phyloP scores from a whole-genome alignment of 2,888 invertebrate species.

The Stegana nigrithorax region DNA sequence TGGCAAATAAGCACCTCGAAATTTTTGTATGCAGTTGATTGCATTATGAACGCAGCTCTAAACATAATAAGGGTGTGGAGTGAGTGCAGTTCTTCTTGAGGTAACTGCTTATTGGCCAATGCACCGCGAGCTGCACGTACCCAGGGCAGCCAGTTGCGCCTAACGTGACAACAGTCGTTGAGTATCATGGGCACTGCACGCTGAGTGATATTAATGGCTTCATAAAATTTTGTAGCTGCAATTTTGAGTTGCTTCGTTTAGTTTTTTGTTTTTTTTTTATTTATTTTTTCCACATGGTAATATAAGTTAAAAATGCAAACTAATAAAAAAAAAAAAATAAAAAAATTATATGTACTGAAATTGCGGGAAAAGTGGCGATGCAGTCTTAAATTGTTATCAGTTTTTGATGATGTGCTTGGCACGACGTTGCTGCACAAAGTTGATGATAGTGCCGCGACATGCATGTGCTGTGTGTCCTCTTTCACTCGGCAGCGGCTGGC shows the following conservation, averaged over 20 bases:
- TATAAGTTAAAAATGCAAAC: not conserved
- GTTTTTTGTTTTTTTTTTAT: not conserved
- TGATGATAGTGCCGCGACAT: not conserved
- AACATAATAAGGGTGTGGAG: not conserved
- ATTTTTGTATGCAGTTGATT: not conserved
- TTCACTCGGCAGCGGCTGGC: not conserved
- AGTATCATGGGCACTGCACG: not conserved
- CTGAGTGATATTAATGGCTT: slow-evolving; percentile 63
- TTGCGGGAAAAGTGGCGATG: not conserved
- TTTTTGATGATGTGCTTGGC: slow-evolving; percentile 11
- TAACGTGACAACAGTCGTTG: slow-evolving; percentile 5
- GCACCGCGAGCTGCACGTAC: not conserved
- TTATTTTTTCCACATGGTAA: not conserved
- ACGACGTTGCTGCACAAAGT: not conserved
- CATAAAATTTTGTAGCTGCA: slow-evolving; percentile 60
- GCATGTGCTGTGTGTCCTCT: not conserved
- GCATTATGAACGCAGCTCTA: no score
- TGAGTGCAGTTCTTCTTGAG: not conserved
- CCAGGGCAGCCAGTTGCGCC: not conserved
- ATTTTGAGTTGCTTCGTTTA: slow-evolving; percentile 32
- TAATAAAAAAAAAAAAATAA: not conserved
- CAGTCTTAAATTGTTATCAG: slow-evolving; percentile 21
- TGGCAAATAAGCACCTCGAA: not conserved
- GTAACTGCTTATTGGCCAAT: not conserved
- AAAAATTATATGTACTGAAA: not conserved